Evolutionary conservation across 2,888 invertebrate species (phyloP).

Genomic region (Orthosia gracilis): DNA sequence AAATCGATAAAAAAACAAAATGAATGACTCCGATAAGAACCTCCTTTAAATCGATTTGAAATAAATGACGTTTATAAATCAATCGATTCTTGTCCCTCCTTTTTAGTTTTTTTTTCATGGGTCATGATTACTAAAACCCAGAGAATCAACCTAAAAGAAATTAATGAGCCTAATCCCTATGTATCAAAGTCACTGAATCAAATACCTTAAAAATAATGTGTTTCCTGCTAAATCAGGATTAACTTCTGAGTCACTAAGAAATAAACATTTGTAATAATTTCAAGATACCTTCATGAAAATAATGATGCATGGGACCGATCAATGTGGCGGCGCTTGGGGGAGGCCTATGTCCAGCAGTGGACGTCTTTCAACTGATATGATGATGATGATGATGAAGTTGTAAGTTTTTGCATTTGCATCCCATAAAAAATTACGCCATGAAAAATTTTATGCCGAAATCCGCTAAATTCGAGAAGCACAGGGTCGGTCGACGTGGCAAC

Average conservation of each 20-base stretch:
- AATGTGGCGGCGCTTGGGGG: too few relatives aligned
- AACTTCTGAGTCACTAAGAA: background rate
- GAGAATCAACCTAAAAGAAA: constrained; percentile 33
- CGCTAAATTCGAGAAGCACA: too few relatives aligned
- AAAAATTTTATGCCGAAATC: too few relatives aligned
- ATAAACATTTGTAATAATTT: too few relatives aligned
- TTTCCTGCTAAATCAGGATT: background rate
- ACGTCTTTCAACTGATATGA: too few relatives aligned
- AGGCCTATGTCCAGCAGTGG: too few relatives aligned
- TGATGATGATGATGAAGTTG: too few relatives aligned
- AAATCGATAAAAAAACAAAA: constrained; percentile 60
- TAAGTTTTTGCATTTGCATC: too few relatives aligned
- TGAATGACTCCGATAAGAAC: constrained; percentile 54
- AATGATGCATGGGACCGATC: too few relatives aligned
- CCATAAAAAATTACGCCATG: too few relatives aligned
- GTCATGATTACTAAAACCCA: constrained; percentile 35
- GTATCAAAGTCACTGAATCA: constrained; percentile 12
- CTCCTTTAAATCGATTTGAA: constrained; percentile 51
- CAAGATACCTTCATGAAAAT: background rate
- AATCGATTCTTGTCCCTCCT: constrained; percentile 47
- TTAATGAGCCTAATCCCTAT: constrained; percentile 37
- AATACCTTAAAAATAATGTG: background rate
- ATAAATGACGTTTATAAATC: constrained; percentile 54
- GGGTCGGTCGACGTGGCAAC: too few relatives aligned
- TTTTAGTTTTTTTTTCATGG: constrained; percentile 44